Percentiles rank a stretch among this genome's conserved stretches.
These are phyloP conservation scores for Sweltsa coloradensis DNA, from an alignment of 1,140 invertebrate species.

Conservation along the genomic window DNA sequence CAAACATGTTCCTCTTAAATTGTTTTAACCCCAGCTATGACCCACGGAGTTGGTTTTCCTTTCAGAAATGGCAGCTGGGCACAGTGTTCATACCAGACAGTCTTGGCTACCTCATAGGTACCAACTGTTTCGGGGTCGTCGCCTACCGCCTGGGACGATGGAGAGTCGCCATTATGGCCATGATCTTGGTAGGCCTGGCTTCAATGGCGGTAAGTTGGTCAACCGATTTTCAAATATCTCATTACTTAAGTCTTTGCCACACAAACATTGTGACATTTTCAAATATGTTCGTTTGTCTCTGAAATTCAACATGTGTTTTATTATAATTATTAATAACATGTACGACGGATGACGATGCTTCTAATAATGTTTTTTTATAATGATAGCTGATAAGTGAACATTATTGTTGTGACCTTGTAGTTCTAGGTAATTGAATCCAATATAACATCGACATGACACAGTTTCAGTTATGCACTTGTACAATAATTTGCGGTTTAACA, in stretches of 20 bases:
- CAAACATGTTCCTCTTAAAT: too few species aligned
- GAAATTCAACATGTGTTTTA: conserved; percentile 5
- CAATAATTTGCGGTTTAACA: too few species aligned
- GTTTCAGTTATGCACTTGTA: too few species aligned
- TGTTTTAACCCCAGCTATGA: too few species aligned
- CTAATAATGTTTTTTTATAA: too few species aligned
- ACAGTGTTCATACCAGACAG: conserved; percentile 75
- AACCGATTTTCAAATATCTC: too few species aligned
- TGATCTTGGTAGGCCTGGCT: conserved; percentile 47
- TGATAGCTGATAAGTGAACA: too few species aligned
- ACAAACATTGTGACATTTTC: conserved; percentile 10
- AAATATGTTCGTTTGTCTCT: not conserved
- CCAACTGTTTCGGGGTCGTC: conserved; percentile 57
- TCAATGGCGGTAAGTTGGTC: conserved; percentile 42
- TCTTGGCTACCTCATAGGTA: conserved; percentile 66
- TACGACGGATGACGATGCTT: too few species aligned
- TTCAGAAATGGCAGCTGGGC: conserved; percentile 60
- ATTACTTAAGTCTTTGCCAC: conserved; percentile 2
- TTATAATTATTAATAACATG: conserved; percentile 7
- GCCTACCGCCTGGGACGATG: conserved; percentile 50
- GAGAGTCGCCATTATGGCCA: conserved; percentile 44
- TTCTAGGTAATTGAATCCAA: too few species aligned
- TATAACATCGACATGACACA: too few species aligned
- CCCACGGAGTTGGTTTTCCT: too few species aligned
- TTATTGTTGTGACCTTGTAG: too few species aligned